Percentiles rank a stretch among this genome's conserved stretches.
Conservation (phyloP, 2,797 vertebrate genomes). For the Cryptoprocta ferox region DNA sequence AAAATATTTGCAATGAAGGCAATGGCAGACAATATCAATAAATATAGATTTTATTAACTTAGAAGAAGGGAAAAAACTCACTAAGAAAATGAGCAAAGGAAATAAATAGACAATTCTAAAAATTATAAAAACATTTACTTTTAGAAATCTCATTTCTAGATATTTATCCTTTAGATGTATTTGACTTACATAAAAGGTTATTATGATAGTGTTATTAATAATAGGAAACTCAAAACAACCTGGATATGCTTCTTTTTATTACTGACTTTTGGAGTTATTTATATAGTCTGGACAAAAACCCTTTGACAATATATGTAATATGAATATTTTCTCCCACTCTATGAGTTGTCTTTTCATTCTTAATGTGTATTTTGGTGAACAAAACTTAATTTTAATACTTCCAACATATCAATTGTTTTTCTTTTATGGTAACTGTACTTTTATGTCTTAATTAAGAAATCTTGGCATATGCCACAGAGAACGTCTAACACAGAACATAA, state of each 20-base stretch:
- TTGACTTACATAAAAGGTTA: not conserved
- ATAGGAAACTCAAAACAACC: not conserved
- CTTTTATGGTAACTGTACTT: constrained; percentile 2
- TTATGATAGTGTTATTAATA: not conserved
- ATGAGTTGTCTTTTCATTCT: not conserved
- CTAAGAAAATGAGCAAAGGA: not conserved
- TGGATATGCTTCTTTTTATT: not conserved
- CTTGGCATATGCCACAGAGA: not conserved
- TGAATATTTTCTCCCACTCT: not conserved
- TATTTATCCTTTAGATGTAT: not conserved
- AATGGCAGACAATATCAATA: not conserved
- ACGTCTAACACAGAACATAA: not conserved
- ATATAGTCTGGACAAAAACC: not conserved
- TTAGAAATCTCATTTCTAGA: not conserved
- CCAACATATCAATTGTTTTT: not conserved
- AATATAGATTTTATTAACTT: not conserved
- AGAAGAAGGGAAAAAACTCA: not conserved
- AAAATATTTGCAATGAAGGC: not conserved
- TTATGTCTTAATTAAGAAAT: constrained; percentile 30
- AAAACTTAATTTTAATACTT: constrained; percentile 23
- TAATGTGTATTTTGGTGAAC: not conserved
- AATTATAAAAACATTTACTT: not conserved
- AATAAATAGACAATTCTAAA: not conserved
- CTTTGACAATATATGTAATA: not conserved
- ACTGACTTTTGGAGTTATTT: not conserved